Evolutionary conservation across 2,113 vertebrate genomes (phyloP).

Genomic region (Camelus dromedarius): DNA sequence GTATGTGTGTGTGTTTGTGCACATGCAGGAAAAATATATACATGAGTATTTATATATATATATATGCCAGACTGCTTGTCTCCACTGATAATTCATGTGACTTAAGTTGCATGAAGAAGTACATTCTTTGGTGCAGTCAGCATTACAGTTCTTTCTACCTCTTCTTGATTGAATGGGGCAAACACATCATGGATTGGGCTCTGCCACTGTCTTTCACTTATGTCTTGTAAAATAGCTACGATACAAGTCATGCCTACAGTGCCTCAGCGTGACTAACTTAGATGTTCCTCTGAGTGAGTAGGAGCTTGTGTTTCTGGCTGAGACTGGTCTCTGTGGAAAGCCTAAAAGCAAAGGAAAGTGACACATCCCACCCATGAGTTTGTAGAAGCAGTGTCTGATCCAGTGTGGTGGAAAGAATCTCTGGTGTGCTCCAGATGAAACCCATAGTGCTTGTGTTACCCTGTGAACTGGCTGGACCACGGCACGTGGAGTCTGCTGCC

Average conservation of each 20-base stretch:
- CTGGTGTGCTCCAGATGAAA: neutral
- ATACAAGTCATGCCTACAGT: slow-evolving; percentile 59
- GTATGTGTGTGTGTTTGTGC: neutral
- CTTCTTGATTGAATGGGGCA: neutral
- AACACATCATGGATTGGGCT: slow-evolving; percentile 52
- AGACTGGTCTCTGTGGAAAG: slow-evolving; percentile 49
- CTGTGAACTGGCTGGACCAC: neutral
- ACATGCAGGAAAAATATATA: neutral
- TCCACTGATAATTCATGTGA: slow-evolving; percentile 58
- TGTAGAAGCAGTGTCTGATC: slow-evolving; percentile 45
- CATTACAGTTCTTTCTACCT: slow-evolving; percentile 71
- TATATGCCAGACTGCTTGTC: neutral
- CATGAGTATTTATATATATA: neutral
- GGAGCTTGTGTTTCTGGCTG: slow-evolving; percentile 50
- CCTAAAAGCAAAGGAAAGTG: slow-evolving; percentile 11
- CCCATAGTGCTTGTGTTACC: neutral
- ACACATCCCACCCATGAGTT: slow-evolving; percentile 25
- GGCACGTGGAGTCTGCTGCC: neutral
- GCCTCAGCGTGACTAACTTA: slow-evolving; percentile 61
- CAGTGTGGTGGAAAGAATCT: neutral
- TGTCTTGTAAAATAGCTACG: slow-evolving; percentile 60
- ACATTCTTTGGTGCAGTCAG: slow-evolving; percentile 69
- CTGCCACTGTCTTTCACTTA: slow-evolving; percentile 78
- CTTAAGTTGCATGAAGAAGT: slow-evolving; percentile 82
- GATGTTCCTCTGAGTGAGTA: slow-evolving; percentile 56